Conservation (phyloP, 2,113 vertebrate species). For the Neogobius melanostomus region DNA sequence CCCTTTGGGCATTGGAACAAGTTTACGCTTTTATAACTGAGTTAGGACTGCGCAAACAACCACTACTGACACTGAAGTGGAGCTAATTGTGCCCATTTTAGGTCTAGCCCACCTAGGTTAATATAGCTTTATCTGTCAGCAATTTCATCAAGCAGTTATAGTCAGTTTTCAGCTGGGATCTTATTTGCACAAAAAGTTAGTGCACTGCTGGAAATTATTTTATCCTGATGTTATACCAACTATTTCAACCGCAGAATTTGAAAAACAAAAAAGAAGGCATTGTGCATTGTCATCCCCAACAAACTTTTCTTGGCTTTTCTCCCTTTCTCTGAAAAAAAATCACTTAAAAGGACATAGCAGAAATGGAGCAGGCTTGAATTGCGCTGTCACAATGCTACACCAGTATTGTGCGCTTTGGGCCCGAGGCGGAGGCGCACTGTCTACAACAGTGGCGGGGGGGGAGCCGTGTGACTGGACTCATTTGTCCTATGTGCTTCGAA, state of each 20-base stretch:
- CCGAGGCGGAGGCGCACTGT: conserved; percentile 49
- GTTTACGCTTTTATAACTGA: conserved; percentile 12
- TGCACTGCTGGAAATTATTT: too few species aligned
- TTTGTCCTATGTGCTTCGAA: conserved; percentile 65
- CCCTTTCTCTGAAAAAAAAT: conserved; percentile 4
- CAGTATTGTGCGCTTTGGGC: conserved; percentile 31
- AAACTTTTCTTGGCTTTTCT: background rate
- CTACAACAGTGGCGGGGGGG: conserved; percentile 43
- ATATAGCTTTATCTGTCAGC: background rate
- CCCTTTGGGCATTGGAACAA: conserved; percentile 5
- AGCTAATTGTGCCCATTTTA: background rate
- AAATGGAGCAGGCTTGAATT: conserved; percentile 32
- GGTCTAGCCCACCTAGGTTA: too few species aligned
- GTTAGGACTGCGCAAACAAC: background rate
- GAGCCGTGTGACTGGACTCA: conserved; percentile 61
- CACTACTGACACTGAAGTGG: background rate
- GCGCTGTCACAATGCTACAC: conserved; percentile 45
- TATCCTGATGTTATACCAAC: too few species aligned
- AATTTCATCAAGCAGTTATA: background rate
- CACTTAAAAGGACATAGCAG: conserved; percentile 14
- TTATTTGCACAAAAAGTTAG: background rate
- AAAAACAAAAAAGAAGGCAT: too few species aligned
- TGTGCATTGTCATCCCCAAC: background rate
- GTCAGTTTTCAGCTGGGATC: background rate
- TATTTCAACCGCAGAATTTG: too few species aligned